Percentiles rank a stretch among this genome's conserved stretches.
These are phyloP conservation scores for Uropsilus gracilis DNA, from an alignment of 2,113 vertebrate genomes.

Conservation along the genomic window DNA sequence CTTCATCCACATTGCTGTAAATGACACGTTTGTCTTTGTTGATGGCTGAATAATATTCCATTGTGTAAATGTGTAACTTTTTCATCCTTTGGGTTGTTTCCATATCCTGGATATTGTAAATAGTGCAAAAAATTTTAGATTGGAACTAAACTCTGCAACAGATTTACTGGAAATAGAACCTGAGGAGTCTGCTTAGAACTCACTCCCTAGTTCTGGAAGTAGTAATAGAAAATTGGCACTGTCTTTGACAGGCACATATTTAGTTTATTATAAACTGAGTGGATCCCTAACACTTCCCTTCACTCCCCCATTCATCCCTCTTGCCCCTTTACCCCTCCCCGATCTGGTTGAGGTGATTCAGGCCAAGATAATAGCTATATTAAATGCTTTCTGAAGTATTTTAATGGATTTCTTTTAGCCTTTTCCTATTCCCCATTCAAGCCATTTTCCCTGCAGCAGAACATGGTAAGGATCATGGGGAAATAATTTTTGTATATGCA, in stretches of 20 bases:
- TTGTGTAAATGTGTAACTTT: no score
- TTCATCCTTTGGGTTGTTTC: no score
- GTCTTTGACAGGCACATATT: not conserved
- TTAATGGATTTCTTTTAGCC: not conserved
- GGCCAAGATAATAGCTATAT: not conserved
- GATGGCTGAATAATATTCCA: no score
- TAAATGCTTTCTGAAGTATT: not conserved
- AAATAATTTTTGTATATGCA: not conserved
- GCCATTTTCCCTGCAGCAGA: not conserved
- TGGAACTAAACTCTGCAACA: not conserved
- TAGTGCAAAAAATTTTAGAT: no score
- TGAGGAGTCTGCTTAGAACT: not conserved
- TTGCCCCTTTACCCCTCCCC: not conserved
- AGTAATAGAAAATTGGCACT: not conserved
- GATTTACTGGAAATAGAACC: slow-evolving; percentile 25
- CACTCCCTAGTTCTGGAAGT: not conserved
- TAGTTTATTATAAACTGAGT: slow-evolving; percentile 6
- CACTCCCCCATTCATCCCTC: no score
- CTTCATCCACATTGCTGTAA: no score
- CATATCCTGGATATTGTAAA: no score
- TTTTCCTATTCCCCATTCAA: not conserved
- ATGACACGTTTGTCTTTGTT: no score
- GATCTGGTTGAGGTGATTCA: not conserved
- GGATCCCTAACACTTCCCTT: not conserved
- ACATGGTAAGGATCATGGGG: not conserved